phyloP scores from a whole-genome alignment of 2,113 vertebrate species.

The Macaca fascicularis region DNA sequence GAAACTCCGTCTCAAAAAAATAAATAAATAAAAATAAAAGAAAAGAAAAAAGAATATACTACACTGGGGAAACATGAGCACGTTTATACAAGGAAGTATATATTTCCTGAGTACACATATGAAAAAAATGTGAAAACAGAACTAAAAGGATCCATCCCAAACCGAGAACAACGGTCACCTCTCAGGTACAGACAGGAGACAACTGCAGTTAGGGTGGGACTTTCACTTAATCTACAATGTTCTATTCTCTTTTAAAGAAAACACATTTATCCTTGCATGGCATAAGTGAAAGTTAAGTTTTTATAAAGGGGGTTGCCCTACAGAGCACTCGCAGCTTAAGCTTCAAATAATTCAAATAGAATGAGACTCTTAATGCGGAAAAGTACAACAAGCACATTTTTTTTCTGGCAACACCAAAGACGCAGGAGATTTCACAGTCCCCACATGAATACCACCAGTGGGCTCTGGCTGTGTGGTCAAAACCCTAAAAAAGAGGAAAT shows the following conservation, averaged over 20 bases:
- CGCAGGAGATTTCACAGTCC: not conserved
- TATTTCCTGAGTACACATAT: not conserved
- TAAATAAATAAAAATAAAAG: no score
- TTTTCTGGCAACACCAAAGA: not conserved
- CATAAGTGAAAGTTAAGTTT: not conserved
- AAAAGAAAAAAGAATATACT: not conserved
- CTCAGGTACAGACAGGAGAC: not conserved
- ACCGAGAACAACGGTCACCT: not conserved
- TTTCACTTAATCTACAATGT: not conserved
- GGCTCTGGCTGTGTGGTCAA: not conserved
- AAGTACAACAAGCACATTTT: not conserved
- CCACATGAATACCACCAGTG: accelerated
- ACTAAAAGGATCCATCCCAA: not conserved
- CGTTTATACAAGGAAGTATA: accelerated
- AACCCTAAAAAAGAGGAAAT: not conserved
- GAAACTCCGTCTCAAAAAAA: no score
- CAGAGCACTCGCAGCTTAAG: not conserved
- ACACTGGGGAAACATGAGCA: not conserved
- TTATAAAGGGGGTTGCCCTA: not conserved
- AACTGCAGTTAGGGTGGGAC: not conserved
- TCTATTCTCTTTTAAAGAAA: not conserved
- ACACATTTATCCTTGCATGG: accelerated
- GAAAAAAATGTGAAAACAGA: not conserved
- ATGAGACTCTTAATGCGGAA: not conserved
- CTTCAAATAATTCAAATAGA: not conserved